Evolutionary conservation across 1,140 invertebrate genomes (phyloP).

Genomic region (Dryas iulia): DNA sequence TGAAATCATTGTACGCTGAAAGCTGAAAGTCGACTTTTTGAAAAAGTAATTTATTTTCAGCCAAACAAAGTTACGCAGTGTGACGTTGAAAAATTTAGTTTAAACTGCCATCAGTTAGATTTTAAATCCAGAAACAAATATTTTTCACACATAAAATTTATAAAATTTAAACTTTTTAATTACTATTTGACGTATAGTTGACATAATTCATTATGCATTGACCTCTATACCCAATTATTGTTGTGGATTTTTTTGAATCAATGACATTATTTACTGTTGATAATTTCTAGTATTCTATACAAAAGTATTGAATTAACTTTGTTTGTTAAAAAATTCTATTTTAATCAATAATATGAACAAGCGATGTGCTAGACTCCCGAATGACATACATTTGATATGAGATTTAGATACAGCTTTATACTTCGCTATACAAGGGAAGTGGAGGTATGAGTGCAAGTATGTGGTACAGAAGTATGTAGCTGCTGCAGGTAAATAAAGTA

Average conservation of each 20-base stretch:
- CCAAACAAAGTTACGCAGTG: conserved; percentile 3
- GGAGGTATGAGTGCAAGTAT: too few relatives aligned
- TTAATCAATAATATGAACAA: too few relatives aligned
- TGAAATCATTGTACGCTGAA: too few relatives aligned
- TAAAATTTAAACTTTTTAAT: conserved; percentile 16
- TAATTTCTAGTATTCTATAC: background rate
- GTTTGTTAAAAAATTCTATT: too few relatives aligned
- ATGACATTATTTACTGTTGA: background rate
- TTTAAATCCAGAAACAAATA: conserved; percentile 6
- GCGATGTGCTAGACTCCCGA: too few relatives aligned
- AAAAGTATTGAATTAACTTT: too few relatives aligned
- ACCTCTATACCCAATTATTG: background rate
- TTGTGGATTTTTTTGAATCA: background rate
- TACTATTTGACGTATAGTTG: conserved; percentile 6
- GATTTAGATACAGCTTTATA: too few relatives aligned
- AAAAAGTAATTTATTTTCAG: background rate
- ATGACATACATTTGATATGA: too few relatives aligned
- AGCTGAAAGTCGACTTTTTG: too few relatives aligned
- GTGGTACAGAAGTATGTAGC: too few relatives aligned
- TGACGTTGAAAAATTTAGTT: background rate
- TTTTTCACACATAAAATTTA: conserved; percentile 1
- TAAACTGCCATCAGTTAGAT: background rate
- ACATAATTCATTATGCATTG: background rate
- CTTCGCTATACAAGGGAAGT: too few relatives aligned
- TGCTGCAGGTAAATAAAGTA: too few relatives aligned